Base-by-base conservation (phyloP, 2,888 invertebrate species). In the Mythimna loreyi region DNA sequence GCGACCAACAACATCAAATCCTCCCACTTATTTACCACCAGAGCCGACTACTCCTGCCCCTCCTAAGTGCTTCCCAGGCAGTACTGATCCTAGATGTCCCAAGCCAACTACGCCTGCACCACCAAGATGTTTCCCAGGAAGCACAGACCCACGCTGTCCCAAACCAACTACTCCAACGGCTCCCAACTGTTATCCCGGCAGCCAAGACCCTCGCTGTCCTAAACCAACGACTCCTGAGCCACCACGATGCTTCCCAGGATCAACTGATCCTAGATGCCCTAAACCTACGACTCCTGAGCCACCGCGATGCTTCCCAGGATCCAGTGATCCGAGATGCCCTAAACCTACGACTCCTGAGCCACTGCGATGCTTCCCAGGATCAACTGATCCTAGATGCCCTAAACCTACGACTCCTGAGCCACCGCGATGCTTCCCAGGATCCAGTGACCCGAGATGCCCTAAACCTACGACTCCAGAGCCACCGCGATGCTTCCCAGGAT, bases 81-180 rank as follows among this genome's bases (percentile, higher is more conserved):
- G 45, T 3, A 13, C 1, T 59, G 87, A 89, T 61, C 84, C 85
- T 3, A 58, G 85, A 0, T 90, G 88, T 67, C 89, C 92, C 0
- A 79, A 82, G 62, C 83, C 84, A 0, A 81, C 86, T 3, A 80
- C 86, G 16, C 85, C 90, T 2, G 84, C 67, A n/a, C 86, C 89
- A 57, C 86, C 87, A 11, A 62, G 58, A 21, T 86, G 85, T 45
- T 88, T 69, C 68, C 88, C 91, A 4, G 93, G 92, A 0, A 88
- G 90, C 3, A 81, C 86, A 3, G 87, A 94, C 81, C 90, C 91
- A 0, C 78, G 87, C 9, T 93, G 93, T 59, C 92, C 89, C 9
- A 86, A 83, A 79, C 86, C 88, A 43, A 85, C 90, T 0, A 61
- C 49, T 0, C 60, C 49, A 7, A 6, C 36, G 1, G n/a, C 56